Conservation (phyloP, 2,113 vertebrate species). For the Herpetotheres cachinnans region DNA sequence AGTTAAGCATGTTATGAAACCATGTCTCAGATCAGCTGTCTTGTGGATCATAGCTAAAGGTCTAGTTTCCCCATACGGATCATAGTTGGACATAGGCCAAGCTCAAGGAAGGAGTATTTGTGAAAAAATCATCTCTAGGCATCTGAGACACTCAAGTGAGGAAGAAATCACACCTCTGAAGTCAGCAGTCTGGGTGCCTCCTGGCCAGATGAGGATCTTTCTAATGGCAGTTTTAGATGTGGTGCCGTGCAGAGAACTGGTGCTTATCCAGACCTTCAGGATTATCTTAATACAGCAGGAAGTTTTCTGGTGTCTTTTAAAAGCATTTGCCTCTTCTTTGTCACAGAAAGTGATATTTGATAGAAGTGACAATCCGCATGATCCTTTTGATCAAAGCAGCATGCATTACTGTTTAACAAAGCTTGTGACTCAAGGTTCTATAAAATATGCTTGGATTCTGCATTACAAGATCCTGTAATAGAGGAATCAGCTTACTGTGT, state of each 20-base stretch:
- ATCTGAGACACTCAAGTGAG: background rate
- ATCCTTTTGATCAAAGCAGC: background rate
- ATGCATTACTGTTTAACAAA: background rate
- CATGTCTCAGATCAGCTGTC: background rate
- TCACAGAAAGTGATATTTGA: background rate
- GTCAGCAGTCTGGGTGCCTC: background rate
- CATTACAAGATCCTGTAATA: slow-evolving; percentile 11
- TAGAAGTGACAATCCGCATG: background rate
- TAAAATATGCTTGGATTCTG: background rate
- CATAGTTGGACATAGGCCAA: background rate
- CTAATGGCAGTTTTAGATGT: background rate
- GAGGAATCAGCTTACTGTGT: slow-evolving; percentile 3
- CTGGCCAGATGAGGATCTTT: background rate
- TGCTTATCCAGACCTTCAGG: background rate
- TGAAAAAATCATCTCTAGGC: background rate
- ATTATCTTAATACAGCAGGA: background rate
- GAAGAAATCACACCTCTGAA: background rate
- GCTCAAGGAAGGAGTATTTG: background rate
- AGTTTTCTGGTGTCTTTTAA: background rate
- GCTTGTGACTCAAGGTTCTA: background rate
- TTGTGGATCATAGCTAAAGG: background rate
- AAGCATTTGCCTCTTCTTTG: background rate
- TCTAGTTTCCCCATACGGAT: background rate
- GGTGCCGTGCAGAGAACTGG: background rate
- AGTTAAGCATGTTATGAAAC: background rate